These are phyloP conservation scores for Drosophila arizonae DNA, from an alignment of 1,140 invertebrate genomes.

Conservation along the genomic window DNA sequence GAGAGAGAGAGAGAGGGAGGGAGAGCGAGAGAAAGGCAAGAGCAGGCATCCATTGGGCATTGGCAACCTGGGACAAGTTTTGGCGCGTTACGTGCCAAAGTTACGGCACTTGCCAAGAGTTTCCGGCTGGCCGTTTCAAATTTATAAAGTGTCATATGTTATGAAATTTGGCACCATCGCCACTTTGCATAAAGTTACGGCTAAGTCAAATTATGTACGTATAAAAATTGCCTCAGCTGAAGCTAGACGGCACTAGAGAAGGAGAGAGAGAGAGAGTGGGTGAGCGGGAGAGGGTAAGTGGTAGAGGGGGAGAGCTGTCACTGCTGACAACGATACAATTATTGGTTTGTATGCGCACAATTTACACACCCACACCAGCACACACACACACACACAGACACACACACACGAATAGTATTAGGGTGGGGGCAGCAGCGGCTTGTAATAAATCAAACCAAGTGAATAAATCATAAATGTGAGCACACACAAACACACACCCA, in stretches of 20 bases:
- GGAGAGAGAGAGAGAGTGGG: not conserved
- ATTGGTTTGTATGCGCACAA: slow-evolving; percentile 74
- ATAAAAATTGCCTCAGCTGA: slow-evolving; percentile 55
- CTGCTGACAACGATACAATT: slow-evolving; percentile 67
- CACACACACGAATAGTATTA: not conserved
- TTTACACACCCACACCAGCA: slow-evolving; percentile 45
- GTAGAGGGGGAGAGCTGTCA: slow-evolving; percentile 13
- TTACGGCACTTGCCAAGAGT: slow-evolving; percentile 38
- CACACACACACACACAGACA: slow-evolving; percentile 28
- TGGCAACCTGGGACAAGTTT: slow-evolving; percentile 26
- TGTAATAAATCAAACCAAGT: slow-evolving; percentile 81
- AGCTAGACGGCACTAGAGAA: not conserved
- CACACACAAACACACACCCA: slow-evolving; percentile 20
- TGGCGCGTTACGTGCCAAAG: slow-evolving; percentile 42
- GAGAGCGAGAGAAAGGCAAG: no score
- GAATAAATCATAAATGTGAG: slow-evolving; percentile 76
- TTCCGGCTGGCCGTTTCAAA: slow-evolving; percentile 31
- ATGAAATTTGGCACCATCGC: slow-evolving; percentile 30
- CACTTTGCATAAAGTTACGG: slow-evolving; percentile 60
- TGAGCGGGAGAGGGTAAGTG: not conserved
- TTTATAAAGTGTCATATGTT: slow-evolving; percentile 71
- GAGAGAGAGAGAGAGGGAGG: not conserved
- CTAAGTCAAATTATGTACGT: slow-evolving; percentile 67
- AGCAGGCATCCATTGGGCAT: slow-evolving; percentile 5
- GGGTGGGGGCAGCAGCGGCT: slow-evolving; percentile 26